A percentile compares a stretch with the other conserved stretches of the same genome.
Evolutionary conservation across 2,888 invertebrate species (phyloP).

Genomic region (Chorisops tibialis): DNA sequence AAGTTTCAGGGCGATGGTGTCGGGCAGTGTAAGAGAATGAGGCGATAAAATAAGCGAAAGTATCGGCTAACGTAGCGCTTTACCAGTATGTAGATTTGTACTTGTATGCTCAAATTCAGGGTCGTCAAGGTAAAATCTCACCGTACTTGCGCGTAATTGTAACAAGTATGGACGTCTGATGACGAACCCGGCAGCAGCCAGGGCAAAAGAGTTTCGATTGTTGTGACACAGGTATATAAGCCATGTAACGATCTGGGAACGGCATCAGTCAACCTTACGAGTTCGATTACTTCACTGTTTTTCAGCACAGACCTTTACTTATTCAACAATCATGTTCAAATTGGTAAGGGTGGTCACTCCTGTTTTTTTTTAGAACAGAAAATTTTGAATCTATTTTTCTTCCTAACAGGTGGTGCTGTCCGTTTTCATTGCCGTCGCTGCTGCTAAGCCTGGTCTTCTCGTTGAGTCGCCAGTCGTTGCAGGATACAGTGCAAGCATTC

Average conservation of each 20-base stretch:
- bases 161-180: background rate
- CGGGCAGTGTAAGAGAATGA: background rate
- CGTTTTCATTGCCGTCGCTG: constrained; percentile 32
- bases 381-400: background rate
- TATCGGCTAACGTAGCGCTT: constrained; percentile 8
- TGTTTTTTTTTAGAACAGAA: background rate
- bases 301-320: constrained; percentile 25
- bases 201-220: constrained; percentile 5
- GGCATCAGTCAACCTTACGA: constrained; percentile 24
- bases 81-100: constrained; percentile 11
- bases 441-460: constrained; percentile 30
- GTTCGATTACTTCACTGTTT: constrained; percentile 23
- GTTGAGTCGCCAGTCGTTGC: background rate
- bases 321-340: constrained; percentile 27
- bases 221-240: constrained; percentile 22
- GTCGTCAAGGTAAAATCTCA: constrained; percentile 25
- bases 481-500: background rate
- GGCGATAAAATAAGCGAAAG: constrained; percentile 20
- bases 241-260: constrained; percentile 9
- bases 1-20: constrained; percentile 6
- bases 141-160: constrained; percentile 10
- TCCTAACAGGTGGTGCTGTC: constrained; percentile 34
- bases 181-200: constrained; percentile 19
- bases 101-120: constrained; percentile 10
- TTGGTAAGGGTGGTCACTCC: constrained; percentile 16